Conservation (phyloP, 2,797 vertebrate species). For the Lagocephalus sceleratus region DNA sequence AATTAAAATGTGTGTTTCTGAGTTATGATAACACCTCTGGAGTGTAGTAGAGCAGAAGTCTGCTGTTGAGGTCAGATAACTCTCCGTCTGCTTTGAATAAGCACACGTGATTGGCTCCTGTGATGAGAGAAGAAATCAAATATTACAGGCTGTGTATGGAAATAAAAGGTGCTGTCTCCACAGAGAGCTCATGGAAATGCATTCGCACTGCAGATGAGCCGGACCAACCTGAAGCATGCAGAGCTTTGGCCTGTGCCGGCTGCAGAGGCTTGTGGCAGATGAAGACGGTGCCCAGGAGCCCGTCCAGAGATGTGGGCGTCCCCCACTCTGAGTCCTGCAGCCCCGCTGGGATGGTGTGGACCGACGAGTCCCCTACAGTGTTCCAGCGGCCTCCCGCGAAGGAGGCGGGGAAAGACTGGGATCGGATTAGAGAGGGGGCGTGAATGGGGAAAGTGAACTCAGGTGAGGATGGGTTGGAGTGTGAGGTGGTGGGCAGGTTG, state of each 20-base stretch:
- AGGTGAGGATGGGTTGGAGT: slow-evolving; percentile 40
- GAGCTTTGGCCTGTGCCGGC: slow-evolving; percentile 71
- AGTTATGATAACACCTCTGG: slow-evolving; percentile 82
- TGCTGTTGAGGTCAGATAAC: slow-evolving; percentile 83
- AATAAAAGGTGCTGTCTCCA: too few species aligned
- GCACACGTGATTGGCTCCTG: slow-evolving; percentile 88
- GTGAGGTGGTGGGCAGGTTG: slow-evolving; percentile 46
- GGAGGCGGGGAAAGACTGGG: slow-evolving; percentile 91
- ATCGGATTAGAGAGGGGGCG: slow-evolving; percentile 77
- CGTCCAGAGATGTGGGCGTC: slow-evolving; percentile 89
- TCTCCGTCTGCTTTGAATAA: slow-evolving; percentile 89
- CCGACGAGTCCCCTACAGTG: slow-evolving; percentile 65
- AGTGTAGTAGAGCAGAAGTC: slow-evolving; percentile 92
- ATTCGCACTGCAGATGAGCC: background rate
- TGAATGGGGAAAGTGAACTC: slow-evolving; percentile 76
- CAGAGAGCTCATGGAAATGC: background rate
- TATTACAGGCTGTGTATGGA: slow-evolving; percentile 6
- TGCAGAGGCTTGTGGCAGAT: slow-evolving; percentile 93
- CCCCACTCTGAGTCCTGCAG: slow-evolving; percentile 96
- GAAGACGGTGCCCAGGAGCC: slow-evolving; percentile 87
- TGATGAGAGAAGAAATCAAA: slow-evolving; percentile 17
- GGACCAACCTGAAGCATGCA: slow-evolving; percentile 79
- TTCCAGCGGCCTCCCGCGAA: slow-evolving; percentile 70
- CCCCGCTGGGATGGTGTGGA: slow-evolving; percentile 87
- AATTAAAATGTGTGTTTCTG: slow-evolving; percentile 2